These are phyloP conservation scores for Drosophila sproati DNA, from an alignment of 1,140 invertebrate species.

Conservation along the genomic window DNA sequence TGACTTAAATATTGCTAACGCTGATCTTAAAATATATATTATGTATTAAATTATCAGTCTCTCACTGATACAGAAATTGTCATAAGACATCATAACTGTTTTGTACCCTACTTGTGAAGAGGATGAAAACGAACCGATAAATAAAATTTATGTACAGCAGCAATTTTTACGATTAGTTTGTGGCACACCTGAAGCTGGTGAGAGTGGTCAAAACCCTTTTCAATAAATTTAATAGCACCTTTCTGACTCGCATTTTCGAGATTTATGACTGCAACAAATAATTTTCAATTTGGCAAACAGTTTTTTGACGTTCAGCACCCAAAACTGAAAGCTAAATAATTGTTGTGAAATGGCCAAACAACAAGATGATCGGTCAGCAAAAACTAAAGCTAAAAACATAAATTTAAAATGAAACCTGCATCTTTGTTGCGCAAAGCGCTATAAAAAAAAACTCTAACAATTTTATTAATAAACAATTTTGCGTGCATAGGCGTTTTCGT, in stretches of 20 bases:
- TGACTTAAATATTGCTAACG: too few species aligned
- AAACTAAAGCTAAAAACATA: constrained; percentile 11
- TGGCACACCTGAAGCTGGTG: constrained; percentile 48
- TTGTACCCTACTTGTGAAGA: not conserved
- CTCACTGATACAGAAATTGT: too few species aligned
- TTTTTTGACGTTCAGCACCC: constrained; percentile 23
- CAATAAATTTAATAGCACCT: constrained; percentile 70
- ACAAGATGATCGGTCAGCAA: constrained; percentile 7
- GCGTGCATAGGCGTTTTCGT: constrained; percentile 47
- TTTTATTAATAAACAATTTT: constrained; percentile 17
- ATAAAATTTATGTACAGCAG: constrained; percentile 58
- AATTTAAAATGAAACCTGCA: constrained; percentile 38
- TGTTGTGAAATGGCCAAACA: constrained; percentile 39
- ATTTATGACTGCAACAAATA: constrained; percentile 63
- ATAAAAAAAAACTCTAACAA: constrained; percentile 8
- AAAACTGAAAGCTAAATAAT: constrained; percentile 51
- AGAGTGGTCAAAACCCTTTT: constrained; percentile 64
- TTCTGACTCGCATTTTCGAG: constrained; percentile 31
- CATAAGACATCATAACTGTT: not conserved
- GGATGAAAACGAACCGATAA: constrained; percentile 35
- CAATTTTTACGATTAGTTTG: constrained; percentile 44
- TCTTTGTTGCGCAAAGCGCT: constrained; percentile 10
- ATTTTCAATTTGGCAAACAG: constrained; percentile 15
- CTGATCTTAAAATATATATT: too few species aligned
- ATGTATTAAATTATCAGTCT: too few species aligned